Evolutionary conservation across 92 coral and sea anemone genomes (phyloP), one percentile per base, ranked within the genome.

Genomic region (Epizoanthus ramosus): DNA sequence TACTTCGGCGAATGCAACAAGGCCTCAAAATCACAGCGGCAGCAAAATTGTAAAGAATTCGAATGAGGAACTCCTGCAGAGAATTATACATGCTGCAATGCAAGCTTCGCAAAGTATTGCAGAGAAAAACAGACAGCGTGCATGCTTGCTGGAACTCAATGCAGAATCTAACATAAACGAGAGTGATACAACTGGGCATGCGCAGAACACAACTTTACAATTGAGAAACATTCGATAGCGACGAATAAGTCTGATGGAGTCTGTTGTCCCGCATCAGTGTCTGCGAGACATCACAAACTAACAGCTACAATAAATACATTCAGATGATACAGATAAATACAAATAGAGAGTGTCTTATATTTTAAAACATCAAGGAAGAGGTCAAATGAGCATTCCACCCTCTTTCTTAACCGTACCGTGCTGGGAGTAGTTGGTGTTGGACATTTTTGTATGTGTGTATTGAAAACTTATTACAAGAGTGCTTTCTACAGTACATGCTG

Each of bases 51-150:
- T 47, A 54, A 56, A 74, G 33, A 14, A n/a, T 22, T 43, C 64
- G 17, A 28, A 43, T 1, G 63, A 53, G 43, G 79, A 74, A 74
- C 79, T 74, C 19, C 65, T 74, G 22, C 79, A 74, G 57, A 74
- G 79, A 24, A 74, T 74, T 23, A 23, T 50, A 13, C 50, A 24
- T 4, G 45, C 79, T 12, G 79, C 79, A 74, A 28, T 39, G 5
- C 47, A 74, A 54, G 79, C 79, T 3, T 74, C 79, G 25, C 45
- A 56, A 74, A n/a, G 57, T 24, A 10, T 74, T 23, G 57, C 33
- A 71, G 18, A 71, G 58, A 39, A 31, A 12, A 74, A 74, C 39
- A 74, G 65, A 13, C 31, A 18, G 8, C 64, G 50, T 22, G 23
- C 58, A 1, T 56, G 18, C 47, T 24, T 63, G 31, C 22, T 25